Evolutionary conservation across 2,113 vertebrate species (phyloP).

Genomic region (Gasterosteus nipponicus): DNA sequence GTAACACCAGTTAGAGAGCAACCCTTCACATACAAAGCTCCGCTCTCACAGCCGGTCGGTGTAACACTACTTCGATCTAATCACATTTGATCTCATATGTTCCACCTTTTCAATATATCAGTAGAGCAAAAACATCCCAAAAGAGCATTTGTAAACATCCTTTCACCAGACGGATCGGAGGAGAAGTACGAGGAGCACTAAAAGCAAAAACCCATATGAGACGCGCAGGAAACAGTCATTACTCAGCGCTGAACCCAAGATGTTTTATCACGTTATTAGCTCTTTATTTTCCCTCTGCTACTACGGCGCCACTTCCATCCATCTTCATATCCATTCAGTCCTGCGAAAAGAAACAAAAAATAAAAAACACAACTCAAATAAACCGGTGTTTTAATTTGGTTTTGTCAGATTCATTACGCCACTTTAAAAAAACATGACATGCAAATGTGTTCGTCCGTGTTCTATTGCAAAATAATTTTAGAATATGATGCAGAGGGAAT

Average conservation of each 20-base stretch:
- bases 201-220: slow-evolving; percentile 83
- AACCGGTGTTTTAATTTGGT: slow-evolving; percentile 92
- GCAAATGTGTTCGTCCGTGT: slow-evolving; percentile 79
- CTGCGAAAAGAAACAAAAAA: slow-evolving; percentile 22
- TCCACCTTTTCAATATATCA: slow-evolving; percentile 28
- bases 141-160: slow-evolving; percentile 18
- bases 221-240: slow-evolving; percentile 85
- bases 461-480: slow-evolving; percentile 85
- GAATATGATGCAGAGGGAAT: slow-evolving; percentile 80
- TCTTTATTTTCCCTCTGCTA: slow-evolving; percentile 83
- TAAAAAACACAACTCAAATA: slow-evolving; percentile 82
- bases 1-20: background rate
- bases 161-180: slow-evolving; percentile 62
- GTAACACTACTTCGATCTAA: slow-evolving; percentile 12
- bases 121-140: background rate
- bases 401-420: slow-evolving; percentile 89
- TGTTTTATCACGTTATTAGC: slow-evolving; percentile 90
- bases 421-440: slow-evolving; percentile 84
- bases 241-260: slow-evolving; percentile 87
- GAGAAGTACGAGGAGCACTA: slow-evolving; percentile 78
- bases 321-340: slow-evolving; percentile 80
- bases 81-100: slow-evolving; percentile 5
- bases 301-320: slow-evolving; percentile 80
- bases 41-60: background rate
- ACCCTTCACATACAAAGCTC: background rate